Evolutionary conservation across 2,113 vertebrate genomes (phyloP).

Genomic region (Thalassoma bifasciatum): DNA sequence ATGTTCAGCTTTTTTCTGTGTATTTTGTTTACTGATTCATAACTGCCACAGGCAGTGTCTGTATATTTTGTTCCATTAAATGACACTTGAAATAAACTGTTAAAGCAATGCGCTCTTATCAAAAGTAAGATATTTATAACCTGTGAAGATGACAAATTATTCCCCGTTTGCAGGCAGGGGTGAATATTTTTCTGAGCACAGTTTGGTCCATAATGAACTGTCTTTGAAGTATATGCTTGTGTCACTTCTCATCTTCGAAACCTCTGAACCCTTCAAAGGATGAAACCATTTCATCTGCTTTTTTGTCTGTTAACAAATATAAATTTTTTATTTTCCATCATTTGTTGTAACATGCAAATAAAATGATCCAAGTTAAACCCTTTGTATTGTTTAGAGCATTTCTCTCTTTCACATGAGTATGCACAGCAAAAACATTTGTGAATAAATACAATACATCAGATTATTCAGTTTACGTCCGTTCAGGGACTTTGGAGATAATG

Average conservation of each 20-base stretch:
- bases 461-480: constrained; percentile 16
- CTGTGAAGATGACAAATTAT: constrained; percentile 23
- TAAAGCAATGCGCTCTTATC: constrained; percentile 43
- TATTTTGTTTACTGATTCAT: constrained; percentile 51
- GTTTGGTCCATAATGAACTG: constrained; percentile 29
- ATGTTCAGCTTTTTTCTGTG: constrained; percentile 26
- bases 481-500: constrained; percentile 31
- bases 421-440: constrained; percentile 32
- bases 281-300: constrained; percentile 39
- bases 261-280: constrained; percentile 36
- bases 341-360: constrained; percentile 72
- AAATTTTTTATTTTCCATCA: constrained; percentile 72
- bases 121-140: constrained; percentile 50
- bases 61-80: constrained; percentile 59
- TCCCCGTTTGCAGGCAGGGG: constrained; percentile 15
- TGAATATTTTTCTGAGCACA: constrained; percentile 20
- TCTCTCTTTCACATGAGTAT: constrained; percentile 19
- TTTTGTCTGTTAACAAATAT: constrained; percentile 72
- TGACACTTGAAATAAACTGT: constrained; percentile 49
- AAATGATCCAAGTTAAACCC: constrained; percentile 62
- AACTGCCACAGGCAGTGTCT: constrained; percentile 61
- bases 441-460: constrained; percentile 53
- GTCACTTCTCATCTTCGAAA: constrained; percentile 34
- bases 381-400: constrained; percentile 25
- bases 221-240: constrained; percentile 57